Conservation (phyloP, 2,888 invertebrate species). For the Protophormia terraenovae region DNA sequence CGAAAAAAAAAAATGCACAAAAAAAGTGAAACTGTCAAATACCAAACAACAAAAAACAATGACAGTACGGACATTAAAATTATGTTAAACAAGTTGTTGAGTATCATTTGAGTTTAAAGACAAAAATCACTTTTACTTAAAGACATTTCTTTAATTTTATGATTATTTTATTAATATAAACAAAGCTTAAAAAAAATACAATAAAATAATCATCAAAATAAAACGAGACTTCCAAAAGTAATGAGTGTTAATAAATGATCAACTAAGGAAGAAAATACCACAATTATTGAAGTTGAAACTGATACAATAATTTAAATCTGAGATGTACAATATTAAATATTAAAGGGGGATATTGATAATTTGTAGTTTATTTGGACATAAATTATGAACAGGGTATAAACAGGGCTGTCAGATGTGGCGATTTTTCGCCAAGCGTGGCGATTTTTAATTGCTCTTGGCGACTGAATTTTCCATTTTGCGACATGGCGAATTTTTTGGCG, state of each 20-base stretch:
- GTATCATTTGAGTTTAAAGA: neutral
- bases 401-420: too few species aligned
- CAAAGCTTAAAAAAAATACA: too few species aligned
- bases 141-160: constrained; percentile 1
- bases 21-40: constrained; percentile 37
- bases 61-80: neutral
- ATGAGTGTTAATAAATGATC: neutral
- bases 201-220: neutral
- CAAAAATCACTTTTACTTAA: constrained; percentile 14
- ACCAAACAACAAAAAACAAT: neutral
- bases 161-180: neutral
- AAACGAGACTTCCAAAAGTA: neutral
- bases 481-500: too few species aligned
- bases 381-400: too few species aligned
- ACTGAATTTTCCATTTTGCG: too few species aligned
- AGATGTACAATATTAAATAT: neutral
- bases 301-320: neutral
- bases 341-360: neutral
- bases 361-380: too few species aligned
- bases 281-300: neutral
- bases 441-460: too few species aligned
- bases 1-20: neutral
- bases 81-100: neutral
- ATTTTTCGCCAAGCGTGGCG: too few species aligned
- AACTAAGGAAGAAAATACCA: neutral